These are phyloP conservation scores for Podarcis muralis DNA, from an alignment of 2,113 vertebrate genomes.

Conservation along the genomic window DNA sequence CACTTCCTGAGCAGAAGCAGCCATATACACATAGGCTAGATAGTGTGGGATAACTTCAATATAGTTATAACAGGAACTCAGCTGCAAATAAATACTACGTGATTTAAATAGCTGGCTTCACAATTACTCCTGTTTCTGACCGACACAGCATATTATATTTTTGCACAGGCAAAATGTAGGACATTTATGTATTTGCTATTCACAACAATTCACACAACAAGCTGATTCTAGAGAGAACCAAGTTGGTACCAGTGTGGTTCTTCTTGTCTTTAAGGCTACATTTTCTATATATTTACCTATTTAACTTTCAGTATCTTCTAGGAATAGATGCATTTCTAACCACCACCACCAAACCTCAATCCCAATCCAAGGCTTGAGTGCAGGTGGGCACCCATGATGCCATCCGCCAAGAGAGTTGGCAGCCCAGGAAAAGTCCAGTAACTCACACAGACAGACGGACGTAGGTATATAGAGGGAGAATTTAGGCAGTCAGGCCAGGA, in stretches of 20 bases:
- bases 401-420: too few relatives aligned
- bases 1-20: not conserved
- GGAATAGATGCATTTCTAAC: not conserved
- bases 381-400: not conserved
- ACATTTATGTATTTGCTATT: not conserved
- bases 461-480: not conserved
- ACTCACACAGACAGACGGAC: not conserved
- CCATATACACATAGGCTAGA: not conserved
- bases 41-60: not conserved
- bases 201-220: not conserved
- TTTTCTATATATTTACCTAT: not conserved
- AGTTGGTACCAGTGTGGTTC: not conserved
- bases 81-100: not conserved
- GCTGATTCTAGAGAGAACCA: not conserved
- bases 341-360: not conserved
- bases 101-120: not conserved
- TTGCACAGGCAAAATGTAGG: not conserved
- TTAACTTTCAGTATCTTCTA: not conserved
- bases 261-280: not conserved
- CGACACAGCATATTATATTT: not conserved
- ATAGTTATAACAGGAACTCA: not conserved
- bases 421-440: not conserved
- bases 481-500: fast-evolving
- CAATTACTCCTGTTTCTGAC: not conserved
- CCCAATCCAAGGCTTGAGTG: not conserved